Evolutionary conservation across 35 echinoderm and acorn worm genomes (phyloP), one percentile per base, ranked within the genome.

Genomic region (Holothuria glaberrima): DNA sequence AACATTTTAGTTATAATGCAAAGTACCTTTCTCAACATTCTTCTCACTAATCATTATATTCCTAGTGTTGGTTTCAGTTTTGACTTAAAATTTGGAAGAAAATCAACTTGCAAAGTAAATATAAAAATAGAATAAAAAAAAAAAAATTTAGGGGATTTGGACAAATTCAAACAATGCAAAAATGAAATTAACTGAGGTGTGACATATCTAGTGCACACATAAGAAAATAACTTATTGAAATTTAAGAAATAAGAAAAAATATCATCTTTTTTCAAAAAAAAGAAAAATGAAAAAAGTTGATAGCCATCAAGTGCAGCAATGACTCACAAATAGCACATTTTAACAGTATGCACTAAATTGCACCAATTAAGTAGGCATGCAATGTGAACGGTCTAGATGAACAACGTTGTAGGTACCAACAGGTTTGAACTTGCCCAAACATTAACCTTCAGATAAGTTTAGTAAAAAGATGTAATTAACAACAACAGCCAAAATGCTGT

Each of bases 111-210:
- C 74, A 78, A 78, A 78, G 50, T 78, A 48, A 78, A 78, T 78
- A 48, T 78, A 24, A 78, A 78, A 78, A 48, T 45, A 73, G 33
- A 44, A 75, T 36, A 75, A 75, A 4, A 4, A 54, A 54, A 54
- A 78, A 78, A 78, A 41, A 78, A 26, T 78, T 78, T 22, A 24
- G 41, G 44, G 50, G 74, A 78, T 48, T 78, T 78, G 44, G 74
- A 78, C 74, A 50, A 48, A 48, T 78, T 78, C 38, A 78, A 78
- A 78, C 74, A 78, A 78, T 78, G 74, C 74, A 52, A 78, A 78
- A 78, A 78, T 78, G 74, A 78, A 78, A 78, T 78, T n/a, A 78
- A 78, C 74, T 78, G 41, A 78, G 74, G 74, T 78, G 74, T 78
- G 74, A 78, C 74, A 48, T 54, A 54, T 78, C 44, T 50, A 48